Conservation (phyloP, 1,140 invertebrate genomes). For the Pachyrhynchus sulphureomaculatus region DNA sequence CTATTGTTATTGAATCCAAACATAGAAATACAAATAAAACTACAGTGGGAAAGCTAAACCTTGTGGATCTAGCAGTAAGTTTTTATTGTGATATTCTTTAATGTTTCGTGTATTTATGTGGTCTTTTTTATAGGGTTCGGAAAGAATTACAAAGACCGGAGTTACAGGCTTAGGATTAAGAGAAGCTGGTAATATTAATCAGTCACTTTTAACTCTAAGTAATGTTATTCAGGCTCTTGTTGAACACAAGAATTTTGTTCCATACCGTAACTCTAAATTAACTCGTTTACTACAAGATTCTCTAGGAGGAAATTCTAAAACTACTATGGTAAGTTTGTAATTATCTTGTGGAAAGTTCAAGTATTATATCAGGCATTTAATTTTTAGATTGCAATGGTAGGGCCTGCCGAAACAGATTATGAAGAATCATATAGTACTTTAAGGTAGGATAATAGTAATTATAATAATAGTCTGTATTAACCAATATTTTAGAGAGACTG, state of each 20-base stretch:
- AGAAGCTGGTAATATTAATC: constrained; percentile 95
- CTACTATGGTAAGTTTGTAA: constrained; percentile 70
- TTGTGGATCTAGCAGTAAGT: constrained; percentile 71
- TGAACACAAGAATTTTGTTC: constrained; percentile 92
- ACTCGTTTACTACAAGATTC: constrained; percentile 93
- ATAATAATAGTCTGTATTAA: too few species aligned
- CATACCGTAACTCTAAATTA: constrained; percentile 93
- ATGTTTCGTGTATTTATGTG: not conserved
- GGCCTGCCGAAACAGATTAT: constrained; percentile 94
- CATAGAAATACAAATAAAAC: constrained; percentile 73
- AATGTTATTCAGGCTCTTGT: constrained; percentile 95
- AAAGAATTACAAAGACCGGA: constrained; percentile 90
- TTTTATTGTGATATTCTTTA: not conserved
- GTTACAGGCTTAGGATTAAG: constrained; percentile 84
- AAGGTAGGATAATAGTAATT: too few species aligned
- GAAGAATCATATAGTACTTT: constrained; percentile 97
- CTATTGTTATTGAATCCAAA: constrained; percentile 95
- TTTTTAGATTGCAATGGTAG: constrained; percentile 79
- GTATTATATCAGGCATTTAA: not conserved
- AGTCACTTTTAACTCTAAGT: constrained; percentile 89
- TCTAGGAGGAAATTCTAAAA: constrained; percentile 94
- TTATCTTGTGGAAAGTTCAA: constrained; percentile 2
- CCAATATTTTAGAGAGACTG: too few species aligned
- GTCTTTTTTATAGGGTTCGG: constrained; percentile 62
- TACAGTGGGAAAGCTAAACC: constrained; percentile 71